Evolutionary conservation across 1,140 invertebrate species (phyloP).

Genomic region (Melitaea cinxia): DNA sequence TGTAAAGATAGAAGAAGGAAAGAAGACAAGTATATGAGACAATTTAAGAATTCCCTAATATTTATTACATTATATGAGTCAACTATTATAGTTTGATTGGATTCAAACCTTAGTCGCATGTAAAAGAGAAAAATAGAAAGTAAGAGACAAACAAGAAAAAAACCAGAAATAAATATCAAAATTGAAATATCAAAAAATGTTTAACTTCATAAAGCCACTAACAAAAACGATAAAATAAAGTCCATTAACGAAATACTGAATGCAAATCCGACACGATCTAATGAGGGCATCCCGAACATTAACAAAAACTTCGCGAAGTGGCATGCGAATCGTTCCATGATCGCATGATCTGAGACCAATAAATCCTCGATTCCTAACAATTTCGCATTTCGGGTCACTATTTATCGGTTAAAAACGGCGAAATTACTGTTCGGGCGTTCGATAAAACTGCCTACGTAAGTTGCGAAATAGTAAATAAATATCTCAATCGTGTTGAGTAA

Average conservation of each 20-base stretch:
- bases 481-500: conserved; percentile 61
- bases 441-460: conserved; percentile 52
- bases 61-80: too few relatives aligned
- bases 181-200: not conserved
- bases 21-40: too few relatives aligned
- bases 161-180: not conserved
- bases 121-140: too few relatives aligned
- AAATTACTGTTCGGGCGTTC: conserved; percentile 48
- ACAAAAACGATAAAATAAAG: not conserved
- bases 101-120: too few relatives aligned
- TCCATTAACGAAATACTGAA: conserved; percentile 27
- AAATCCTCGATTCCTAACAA: conserved; percentile 57
- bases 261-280: conserved; percentile 45
- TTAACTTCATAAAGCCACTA: not conserved
- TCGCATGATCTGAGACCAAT: conserved; percentile 53
- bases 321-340: conserved; percentile 46
- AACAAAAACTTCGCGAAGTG: conserved; percentile 51
- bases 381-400: conserved; percentile 54
- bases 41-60: too few relatives aligned
- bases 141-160: too few relatives aligned
- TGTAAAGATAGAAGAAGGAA: too few relatives aligned
- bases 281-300: conserved; percentile 48
- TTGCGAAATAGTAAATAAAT: conserved; percentile 70
- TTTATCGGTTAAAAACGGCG: conserved; percentile 60
- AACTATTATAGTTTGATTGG: too few relatives aligned